phyloP scores from a whole-genome alignment of 2,113 vertebrate genomes.

The Nibea albiflora region DNA sequence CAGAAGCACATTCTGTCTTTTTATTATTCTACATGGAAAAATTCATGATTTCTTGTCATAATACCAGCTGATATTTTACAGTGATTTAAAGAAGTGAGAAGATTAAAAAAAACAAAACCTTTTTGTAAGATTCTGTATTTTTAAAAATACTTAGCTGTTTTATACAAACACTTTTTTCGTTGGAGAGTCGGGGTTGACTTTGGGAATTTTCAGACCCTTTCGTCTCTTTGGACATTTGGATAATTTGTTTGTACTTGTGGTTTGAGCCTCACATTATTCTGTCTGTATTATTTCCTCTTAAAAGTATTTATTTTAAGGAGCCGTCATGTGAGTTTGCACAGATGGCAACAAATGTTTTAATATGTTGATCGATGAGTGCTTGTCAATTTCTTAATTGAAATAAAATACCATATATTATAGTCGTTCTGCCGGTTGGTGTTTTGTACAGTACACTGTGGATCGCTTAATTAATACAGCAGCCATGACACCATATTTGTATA shows the following conservation, averaged over 20 bases:
- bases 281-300: slow-evolving; percentile 84
- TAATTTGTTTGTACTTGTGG: slow-evolving; percentile 76
- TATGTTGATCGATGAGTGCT: slow-evolving; percentile 85
- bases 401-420: slow-evolving; percentile 84
- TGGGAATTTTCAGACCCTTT: slow-evolving; percentile 75
- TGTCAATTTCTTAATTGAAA: slow-evolving; percentile 85
- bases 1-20: slow-evolving; percentile 86
- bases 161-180: slow-evolving; percentile 82
- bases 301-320: slow-evolving; percentile 88
- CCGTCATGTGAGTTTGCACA: slow-evolving; percentile 72
- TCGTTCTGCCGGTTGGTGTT: slow-evolving; percentile 10
- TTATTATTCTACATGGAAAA: slow-evolving; percentile 72
- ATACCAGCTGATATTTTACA: slow-evolving; percentile 88
- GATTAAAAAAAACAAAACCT: slow-evolving; percentile 51
- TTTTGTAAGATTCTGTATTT: slow-evolving; percentile 88
- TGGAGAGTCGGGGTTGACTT: slow-evolving; percentile 76
- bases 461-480: too few relatives aligned
- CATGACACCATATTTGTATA: too few relatives aligned
- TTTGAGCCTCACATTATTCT: slow-evolving; percentile 82
- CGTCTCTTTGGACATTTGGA: slow-evolving; percentile 75
- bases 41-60: slow-evolving; percentile 81
- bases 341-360: slow-evolving; percentile 80
- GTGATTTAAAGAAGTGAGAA: slow-evolving; percentile 79
- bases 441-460: not conserved
- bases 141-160: slow-evolving; percentile 84